Base-by-base conservation (phyloP, 2,888 invertebrate species). In the Stenolophus ochropezus region DNA sequence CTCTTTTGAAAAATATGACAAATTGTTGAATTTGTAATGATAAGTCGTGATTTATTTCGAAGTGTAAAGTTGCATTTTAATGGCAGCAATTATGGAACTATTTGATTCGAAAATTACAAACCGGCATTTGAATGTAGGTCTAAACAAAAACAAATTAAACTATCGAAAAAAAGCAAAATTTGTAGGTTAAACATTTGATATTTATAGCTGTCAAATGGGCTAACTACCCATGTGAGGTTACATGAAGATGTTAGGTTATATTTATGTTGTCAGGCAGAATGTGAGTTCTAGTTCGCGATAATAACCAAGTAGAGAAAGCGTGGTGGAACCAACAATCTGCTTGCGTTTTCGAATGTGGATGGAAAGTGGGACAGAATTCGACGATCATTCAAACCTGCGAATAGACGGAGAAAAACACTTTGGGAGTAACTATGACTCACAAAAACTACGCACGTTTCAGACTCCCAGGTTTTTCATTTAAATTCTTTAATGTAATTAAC, bases 271-370 rank as follows among this genome's bases (percentile, higher is more conserved):
- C 65, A 18, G 27, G 18, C 27, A 4, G 6, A 11, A 25, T 16
- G 16, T 14, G 61, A 65, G 61, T 27, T 69, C 33, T 69, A 33
- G 33, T 69, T 69, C 33, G 65, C 61, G 65, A 69, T 73, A 73
- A 73, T 73, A 56, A 80, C 73, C 73, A 33, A 58, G 23, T 21
- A 23, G 80, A 80, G 80, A 80, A 80, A 80, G 80, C 80, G 47
- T 73, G 21, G 27, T 69, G 69, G 27, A 65, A 65, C 14, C 14
- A 27, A 77, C 49, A 73, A 77, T 61, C 58, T 23, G 76, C 76
- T 79, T 79, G 71, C 79, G 71, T 69, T 79, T 79, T 79, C 79
- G 71, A 79, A 79, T 79, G 71, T 79, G 79, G 71, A 53, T 71
- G 73, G 80, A 80, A 80, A 80, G 80, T 58, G 80, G 80, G 80